These are phyloP conservation scores for Lagopus muta DNA, from an alignment of 2,113 vertebrate genomes.

Conservation along the genomic window DNA sequence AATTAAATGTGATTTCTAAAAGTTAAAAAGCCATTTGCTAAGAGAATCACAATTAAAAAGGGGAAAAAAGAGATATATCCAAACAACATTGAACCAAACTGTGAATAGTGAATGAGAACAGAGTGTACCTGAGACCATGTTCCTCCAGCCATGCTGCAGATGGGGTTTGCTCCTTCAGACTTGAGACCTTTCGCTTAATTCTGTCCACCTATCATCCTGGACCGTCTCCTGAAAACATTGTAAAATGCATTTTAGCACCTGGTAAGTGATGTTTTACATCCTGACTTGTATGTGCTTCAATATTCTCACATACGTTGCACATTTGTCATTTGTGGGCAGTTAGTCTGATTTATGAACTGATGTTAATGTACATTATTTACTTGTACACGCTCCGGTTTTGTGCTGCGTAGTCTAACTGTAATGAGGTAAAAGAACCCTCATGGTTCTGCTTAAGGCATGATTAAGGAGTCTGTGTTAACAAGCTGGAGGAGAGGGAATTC, in stretches of 20 bases:
- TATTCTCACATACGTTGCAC: rapidly evolving
- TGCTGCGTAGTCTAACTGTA: neutral
- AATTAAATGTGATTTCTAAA: neutral
- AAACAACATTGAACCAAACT: neutral
- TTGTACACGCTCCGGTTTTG: neutral
- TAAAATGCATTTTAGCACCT: neutral
- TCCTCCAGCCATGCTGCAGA: neutral
- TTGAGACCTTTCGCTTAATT: neutral
- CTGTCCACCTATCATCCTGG: neutral
- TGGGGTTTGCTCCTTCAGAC: neutral
- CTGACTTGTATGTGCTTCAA: neutral
- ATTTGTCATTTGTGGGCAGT: neutral
- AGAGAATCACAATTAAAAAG: neutral
- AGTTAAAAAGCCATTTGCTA: neutral
- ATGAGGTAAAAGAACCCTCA: neutral
- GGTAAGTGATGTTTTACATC: neutral
- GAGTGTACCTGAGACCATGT: neutral
- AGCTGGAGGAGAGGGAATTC: neutral
- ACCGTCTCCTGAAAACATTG: neutral
- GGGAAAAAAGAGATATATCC: neutral
- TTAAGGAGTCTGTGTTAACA: neutral
- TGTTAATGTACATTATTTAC: too few relatives aligned
- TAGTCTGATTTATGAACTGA: neutral
- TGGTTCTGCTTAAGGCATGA: neutral
- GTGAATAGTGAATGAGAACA: neutral